Conservation (phyloP, 2,113 vertebrate genomes). For the Onychostoma macrolepis region DNA sequence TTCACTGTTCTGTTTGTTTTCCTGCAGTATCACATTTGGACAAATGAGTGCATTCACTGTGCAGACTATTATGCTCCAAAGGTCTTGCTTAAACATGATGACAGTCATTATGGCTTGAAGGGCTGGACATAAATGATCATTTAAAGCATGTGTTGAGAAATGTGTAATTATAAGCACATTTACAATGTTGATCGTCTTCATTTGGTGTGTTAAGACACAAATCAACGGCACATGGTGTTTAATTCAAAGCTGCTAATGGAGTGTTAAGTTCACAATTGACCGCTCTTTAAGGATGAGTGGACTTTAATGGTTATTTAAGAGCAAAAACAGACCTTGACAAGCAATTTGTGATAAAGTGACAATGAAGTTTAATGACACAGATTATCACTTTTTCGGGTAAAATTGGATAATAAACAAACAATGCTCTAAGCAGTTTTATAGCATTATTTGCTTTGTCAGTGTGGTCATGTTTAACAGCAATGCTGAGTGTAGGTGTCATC, state of each 20-base stretch:
- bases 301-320: constrained; percentile 20
- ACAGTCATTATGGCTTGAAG: constrained; percentile 35
- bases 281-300: constrained; percentile 23
- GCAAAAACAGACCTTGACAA: constrained; percentile 10
- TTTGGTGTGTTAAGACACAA: constrained; percentile 11
- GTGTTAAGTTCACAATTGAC: constrained; percentile 24
- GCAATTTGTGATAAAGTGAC: constrained; percentile 24
- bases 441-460: background rate
- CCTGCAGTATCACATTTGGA: background rate
- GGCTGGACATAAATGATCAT: constrained; percentile 21
- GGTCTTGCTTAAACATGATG: constrained; percentile 29
- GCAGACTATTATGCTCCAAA: constrained; percentile 1
- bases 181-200: constrained; percentile 5
- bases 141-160: constrained; percentile 31
- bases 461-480: background rate
- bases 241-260: constrained; percentile 26
- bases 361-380: constrained; percentile 26
- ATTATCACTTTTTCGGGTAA: background rate
- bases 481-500: background rate
- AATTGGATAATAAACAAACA: constrained; percentile 6
- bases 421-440: background rate
- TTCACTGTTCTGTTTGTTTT: constrained; percentile 24
- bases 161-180: constrained; percentile 34
- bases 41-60: constrained; percentile 4
- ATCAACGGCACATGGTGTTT: constrained; percentile 12